These are phyloP conservation scores for Dorcus parallelipipedus DNA, from an alignment of 2,888 invertebrate genomes.

Conservation along the genomic window DNA sequence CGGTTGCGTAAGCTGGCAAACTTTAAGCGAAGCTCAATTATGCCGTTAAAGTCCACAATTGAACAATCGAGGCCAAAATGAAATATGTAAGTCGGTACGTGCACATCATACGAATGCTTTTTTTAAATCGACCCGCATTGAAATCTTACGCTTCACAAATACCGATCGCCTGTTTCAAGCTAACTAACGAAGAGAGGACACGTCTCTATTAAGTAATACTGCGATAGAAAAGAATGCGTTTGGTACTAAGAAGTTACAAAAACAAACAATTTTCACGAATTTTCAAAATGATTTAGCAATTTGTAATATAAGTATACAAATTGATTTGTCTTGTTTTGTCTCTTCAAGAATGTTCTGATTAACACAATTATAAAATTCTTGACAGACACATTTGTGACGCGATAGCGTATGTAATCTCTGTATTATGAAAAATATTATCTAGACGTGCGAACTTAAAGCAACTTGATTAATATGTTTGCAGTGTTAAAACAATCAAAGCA, in stretches of 20 bases:
- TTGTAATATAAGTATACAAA: too few relatives aligned
- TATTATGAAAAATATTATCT: too few relatives aligned
- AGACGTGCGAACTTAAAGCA: too few relatives aligned
- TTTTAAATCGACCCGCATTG: not conserved
- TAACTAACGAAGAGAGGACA: not conserved
- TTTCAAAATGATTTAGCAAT: too few relatives aligned
- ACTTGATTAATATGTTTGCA: too few relatives aligned
- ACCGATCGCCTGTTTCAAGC: not conserved
- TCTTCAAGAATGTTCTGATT: too few relatives aligned
- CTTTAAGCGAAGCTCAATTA: conserved; percentile 1
- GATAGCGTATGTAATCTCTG: too few relatives aligned
- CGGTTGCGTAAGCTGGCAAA: not conserved
- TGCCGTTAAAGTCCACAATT: conserved; percentile 2
- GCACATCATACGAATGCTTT: conserved; percentile 1
- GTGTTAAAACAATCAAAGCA: too few relatives aligned
- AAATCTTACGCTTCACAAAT: not conserved
- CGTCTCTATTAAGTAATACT: conserved; percentile 1
- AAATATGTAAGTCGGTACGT: conserved; percentile 2
- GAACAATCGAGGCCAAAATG: conserved; percentile 2
- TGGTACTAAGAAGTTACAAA: not conserved
- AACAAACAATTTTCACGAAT: too few relatives aligned
- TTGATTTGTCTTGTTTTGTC: too few relatives aligned
- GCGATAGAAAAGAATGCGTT: not conserved
- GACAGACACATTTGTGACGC: too few relatives aligned
- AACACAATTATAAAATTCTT: too few relatives aligned